These are phyloP conservation scores for Gavia stellata DNA, from an alignment of 2,113 vertebrate genomes.

Conservation along the genomic window DNA sequence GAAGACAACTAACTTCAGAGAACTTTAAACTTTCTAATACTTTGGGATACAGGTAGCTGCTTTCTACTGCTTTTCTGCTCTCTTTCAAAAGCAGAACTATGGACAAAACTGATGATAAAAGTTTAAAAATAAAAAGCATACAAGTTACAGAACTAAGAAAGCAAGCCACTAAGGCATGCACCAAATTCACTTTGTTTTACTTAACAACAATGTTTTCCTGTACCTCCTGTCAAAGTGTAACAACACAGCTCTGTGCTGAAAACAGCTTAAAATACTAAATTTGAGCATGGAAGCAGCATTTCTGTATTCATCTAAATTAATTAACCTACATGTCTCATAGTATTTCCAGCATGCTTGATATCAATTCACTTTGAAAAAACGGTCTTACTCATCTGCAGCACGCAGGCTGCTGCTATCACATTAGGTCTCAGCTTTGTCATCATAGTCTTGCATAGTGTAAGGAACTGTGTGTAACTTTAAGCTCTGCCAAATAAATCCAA, in stretches of 20 bases:
- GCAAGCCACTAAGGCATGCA: not conserved
- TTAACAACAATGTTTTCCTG: not conserved
- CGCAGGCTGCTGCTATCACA: not conserved
- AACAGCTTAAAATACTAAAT: not conserved
- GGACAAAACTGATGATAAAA: not conserved
- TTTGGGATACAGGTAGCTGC: not conserved
- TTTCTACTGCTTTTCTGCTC: not conserved
- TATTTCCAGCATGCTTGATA: not conserved
- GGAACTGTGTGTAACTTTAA: not conserved
- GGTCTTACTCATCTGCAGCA: not conserved
- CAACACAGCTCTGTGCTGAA: not conserved
- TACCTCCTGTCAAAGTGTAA: not conserved
- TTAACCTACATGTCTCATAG: not conserved
- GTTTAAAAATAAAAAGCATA: not conserved
- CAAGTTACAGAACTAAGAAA: not conserved
- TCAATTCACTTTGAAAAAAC: not conserved
- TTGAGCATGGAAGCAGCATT: not conserved
- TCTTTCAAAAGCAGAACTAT: not conserved
- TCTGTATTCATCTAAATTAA: not conserved
- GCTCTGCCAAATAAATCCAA: not conserved
- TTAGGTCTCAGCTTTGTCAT: not conserved
- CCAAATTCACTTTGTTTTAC: not conserved
- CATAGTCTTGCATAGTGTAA: not conserved
- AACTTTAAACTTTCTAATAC: not conserved
- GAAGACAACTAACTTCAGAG: not conserved